Evolutionary conservation across 2,113 vertebrate genomes (phyloP).

Genomic region (Nestor notabilis): DNA sequence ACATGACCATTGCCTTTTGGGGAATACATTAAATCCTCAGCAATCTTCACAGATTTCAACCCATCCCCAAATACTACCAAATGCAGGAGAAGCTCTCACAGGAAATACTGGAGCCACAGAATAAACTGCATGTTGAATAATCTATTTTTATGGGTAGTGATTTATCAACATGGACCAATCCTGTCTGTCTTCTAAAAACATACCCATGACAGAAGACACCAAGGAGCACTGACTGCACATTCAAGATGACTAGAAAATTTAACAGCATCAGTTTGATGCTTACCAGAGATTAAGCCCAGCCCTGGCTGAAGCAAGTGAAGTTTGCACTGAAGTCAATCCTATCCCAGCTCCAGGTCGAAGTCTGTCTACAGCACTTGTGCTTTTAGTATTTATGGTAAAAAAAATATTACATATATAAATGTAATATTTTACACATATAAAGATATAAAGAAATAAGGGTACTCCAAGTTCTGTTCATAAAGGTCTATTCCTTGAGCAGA

Average conservation of each 20-base stretch:
- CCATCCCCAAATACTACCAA: background rate
- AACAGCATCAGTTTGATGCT: background rate
- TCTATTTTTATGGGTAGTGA: fast-evolving
- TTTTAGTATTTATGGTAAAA: background rate
- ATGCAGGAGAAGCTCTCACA: background rate
- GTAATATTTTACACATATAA: background rate
- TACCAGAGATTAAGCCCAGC: background rate
- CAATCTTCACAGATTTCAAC: background rate
- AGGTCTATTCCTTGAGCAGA: background rate
- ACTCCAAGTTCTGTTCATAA: background rate
- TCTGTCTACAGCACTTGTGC: background rate
- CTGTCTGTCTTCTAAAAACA: background rate
- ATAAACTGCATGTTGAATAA: background rate
- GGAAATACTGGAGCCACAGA: background rate
- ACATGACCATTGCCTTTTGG: background rate
- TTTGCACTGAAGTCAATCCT: background rate
- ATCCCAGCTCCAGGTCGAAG: background rate
- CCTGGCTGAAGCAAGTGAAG: background rate
- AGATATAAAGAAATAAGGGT: background rate
- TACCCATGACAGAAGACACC: fast-evolving
- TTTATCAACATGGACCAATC: background rate
- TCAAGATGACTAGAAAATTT: background rate
- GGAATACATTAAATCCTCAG: background rate
- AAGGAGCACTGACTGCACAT: background rate
- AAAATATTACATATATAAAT: background rate